A percentile compares a stretch with the other conserved stretches of the same genome.
These are phyloP conservation scores for Drosophila watanabei DNA, from an alignment of 1,140 invertebrate species.

Conservation along the genomic window DNA sequence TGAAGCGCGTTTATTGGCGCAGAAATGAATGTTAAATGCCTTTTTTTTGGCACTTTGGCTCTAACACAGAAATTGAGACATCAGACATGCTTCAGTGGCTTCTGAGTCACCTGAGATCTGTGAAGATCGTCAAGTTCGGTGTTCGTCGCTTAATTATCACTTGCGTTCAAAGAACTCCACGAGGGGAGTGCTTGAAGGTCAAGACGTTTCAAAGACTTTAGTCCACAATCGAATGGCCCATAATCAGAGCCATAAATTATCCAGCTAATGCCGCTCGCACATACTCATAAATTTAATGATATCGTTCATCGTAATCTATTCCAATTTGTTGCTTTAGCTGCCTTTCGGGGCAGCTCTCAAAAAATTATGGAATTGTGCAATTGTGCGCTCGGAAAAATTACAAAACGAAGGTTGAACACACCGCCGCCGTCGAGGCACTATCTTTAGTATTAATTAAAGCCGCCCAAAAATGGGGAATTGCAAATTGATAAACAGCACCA, in stretches of 20 bases:
- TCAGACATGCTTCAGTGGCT: conserved; percentile 38
- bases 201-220: conserved; percentile 27
- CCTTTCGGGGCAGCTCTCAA: conserved; percentile 29
- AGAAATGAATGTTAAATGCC: conserved; percentile 56
- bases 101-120: conserved; percentile 39
- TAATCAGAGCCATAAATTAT: conserved; percentile 65
- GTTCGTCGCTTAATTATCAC: conserved; percentile 34
- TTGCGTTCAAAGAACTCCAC: conserved; percentile 45
- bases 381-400: conserved; percentile 60
- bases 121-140: conserved; percentile 20
- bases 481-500: conserved; percentile 74
- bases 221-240: conserved; percentile 36
- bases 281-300: conserved; percentile 69
- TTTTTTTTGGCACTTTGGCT: conserved; percentile 48
- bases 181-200: conserved; percentile 40
- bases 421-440: conserved; percentile 44
- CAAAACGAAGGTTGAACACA: conserved; percentile 61
- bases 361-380: conserved; percentile 76
- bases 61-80: conserved; percentile 41
- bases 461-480: conserved; percentile 71
- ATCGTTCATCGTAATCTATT: conserved; percentile 72
- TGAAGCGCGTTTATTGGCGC: conserved; percentile 45
- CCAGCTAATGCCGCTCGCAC: conserved; percentile 35
- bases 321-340: conserved; percentile 70
- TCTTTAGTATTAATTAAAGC: conserved; percentile 81